These are phyloP conservation scores for Eriosoma lanigerum DNA, from an alignment of 1,140 invertebrate species.

Conservation along the genomic window DNA sequence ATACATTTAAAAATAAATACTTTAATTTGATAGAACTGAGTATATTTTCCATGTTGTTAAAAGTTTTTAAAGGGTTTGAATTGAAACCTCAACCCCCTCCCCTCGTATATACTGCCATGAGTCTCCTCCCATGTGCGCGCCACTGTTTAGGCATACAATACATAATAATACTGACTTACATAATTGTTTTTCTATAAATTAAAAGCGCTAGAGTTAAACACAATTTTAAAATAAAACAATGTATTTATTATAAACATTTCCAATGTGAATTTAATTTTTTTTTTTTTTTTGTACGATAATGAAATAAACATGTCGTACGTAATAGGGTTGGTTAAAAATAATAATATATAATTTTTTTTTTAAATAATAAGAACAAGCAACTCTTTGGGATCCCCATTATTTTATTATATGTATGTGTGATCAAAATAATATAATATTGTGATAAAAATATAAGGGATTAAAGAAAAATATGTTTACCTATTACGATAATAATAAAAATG, in stretches of 20 bases:
- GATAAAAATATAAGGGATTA: too few relatives aligned
- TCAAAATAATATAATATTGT: background rate
- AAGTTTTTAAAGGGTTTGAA: too few relatives aligned
- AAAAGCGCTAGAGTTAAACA: conserved; percentile 36
- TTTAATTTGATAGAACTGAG: too few relatives aligned
- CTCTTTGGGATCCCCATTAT: too few relatives aligned
- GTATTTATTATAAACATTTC: conserved; percentile 44
- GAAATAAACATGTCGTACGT: background rate
- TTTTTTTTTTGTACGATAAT: conserved; percentile 2
- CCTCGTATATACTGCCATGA: too few relatives aligned
- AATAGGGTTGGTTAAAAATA: background rate
- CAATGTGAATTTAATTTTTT: conserved; percentile 47
- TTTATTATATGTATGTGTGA: conserved; percentile 8
- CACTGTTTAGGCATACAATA: background rate
- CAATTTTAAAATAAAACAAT: conserved; percentile 23
- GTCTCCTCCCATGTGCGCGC: too few relatives aligned
- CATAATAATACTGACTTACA: background rate
- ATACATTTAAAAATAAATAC: too few relatives aligned
- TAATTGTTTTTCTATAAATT: background rate
- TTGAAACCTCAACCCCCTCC: too few relatives aligned
- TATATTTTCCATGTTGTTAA: too few relatives aligned
- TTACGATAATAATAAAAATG: background rate
- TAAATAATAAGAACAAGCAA: too few relatives aligned
- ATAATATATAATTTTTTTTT: too few relatives aligned
- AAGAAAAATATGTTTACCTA: too few relatives aligned